Conservation (phyloP, 2,797 vertebrate species). For the Bryconaethiops microstoma region DNA sequence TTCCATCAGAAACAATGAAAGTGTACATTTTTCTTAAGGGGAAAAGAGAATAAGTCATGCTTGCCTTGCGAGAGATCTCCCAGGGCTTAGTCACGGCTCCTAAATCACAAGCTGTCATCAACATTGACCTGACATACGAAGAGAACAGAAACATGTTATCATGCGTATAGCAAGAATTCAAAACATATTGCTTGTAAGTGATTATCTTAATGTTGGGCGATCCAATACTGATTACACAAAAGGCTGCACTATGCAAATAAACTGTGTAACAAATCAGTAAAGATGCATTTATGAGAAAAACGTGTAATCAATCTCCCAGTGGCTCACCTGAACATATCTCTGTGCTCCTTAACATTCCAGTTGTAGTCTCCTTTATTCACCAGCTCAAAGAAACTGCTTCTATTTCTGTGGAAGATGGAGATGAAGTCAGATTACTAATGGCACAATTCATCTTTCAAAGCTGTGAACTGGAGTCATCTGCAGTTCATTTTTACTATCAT, state of each 20-base stretch:
- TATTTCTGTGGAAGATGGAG: conserved; percentile 77
- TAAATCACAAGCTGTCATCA: conserved; percentile 99
- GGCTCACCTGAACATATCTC: conserved; percentile 93
- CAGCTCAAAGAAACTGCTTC: conserved; percentile 94
- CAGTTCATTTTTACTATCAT: background rate
- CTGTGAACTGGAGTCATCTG: no score
- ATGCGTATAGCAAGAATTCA: background rate
- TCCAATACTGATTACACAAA: background rate
- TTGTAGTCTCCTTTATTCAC: conserved; percentile 93
- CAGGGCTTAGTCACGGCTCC: conserved; percentile 99
- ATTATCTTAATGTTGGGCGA: background rate
- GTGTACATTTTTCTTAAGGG: background rate
- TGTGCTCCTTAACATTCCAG: conserved; percentile 92
- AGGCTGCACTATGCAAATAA: background rate
- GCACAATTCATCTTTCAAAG: background rate
- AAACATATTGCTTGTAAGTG: background rate
- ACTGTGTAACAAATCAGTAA: background rate
- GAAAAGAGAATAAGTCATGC: conserved; percentile 49
- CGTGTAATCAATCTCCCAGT: background rate
- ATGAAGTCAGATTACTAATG: background rate
- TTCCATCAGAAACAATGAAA: background rate
- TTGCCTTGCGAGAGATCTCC: conserved; percentile 98
- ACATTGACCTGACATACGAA: conserved; percentile 89
- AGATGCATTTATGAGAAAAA: background rate
- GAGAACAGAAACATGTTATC: background rate